Evolutionary conservation across 2,797 vertebrate species (phyloP), one percentile per base, ranked within the genome.

Genomic region (Semaprochilodus insignis): DNA sequence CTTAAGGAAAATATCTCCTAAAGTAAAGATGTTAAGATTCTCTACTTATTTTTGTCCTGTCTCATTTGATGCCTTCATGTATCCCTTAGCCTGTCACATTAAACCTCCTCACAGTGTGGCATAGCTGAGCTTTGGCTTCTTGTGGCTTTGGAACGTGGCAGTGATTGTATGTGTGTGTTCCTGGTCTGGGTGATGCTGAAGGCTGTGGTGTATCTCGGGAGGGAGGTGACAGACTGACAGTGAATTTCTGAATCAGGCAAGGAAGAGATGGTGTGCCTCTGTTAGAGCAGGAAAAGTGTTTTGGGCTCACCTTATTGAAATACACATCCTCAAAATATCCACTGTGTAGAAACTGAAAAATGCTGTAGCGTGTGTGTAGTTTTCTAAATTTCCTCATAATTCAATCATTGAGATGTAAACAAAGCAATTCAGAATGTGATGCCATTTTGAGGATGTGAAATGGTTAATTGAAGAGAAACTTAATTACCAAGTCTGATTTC

Each of bases 101-200:
- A 25, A 17, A 31, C 27, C 48, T 25, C 51, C 5, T 52, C 70
- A 59, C 73, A 23, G n/a, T 40, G 74, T 66, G 60, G 27, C 7
- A 11, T 66, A 23, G 79, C 57, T 63, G 57, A 81, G 79, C 60
- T 66, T 67, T 81, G 27, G 13, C 34, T 52, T 74, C 31, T 40
- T 52, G 72, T 40, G 55, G 21, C 21, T 81, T 81, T 81, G 60
- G 44, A 80, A 66, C n/a, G 34, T 52, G 51, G 73, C 57, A 66
- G 60, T 74, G 79, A 74, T 74, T 81, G 31, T 36, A 54, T 54
- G 59, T 74, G 59, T 65, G 55, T 36, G 44, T 34, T 71, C 54
- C 6, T 36, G 34, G 57, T 63, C 3, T 36, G n/a, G 19, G 57
- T 23, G 55, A 36, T 17, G 55, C 40, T 62, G 40, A 57, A 81